Evolutionary conservation across 1,140 invertebrate species (phyloP), one percentile per base, ranked within the genome.

Genomic region (Ruditapes philippinarum): DNA sequence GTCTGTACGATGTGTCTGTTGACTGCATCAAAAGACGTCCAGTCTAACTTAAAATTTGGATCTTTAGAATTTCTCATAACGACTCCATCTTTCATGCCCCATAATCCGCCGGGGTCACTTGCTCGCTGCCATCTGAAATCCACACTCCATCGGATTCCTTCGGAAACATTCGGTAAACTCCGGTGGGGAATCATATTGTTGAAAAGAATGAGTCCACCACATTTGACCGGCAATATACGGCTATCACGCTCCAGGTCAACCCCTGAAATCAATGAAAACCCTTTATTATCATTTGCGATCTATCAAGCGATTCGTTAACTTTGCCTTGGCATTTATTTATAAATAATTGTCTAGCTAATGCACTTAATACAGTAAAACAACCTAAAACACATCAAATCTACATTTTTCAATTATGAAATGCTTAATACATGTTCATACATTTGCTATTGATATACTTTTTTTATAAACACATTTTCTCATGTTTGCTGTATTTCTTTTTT

Each of bases 181-280:
- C 93, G 85, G 70, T 95, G 95, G 17, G 95, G 94, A 45, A 95
- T 94, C 73, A 95, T 89, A 84, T 95, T 95, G 81, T 95, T 95
- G 62, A 95, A 92, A 0, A 95, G 90, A 19, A 95, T 81, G 60
- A 95, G 76, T 19, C 94, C 94, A 0, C 95, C 95, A 79, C 92
- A 94, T 12, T 91, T 91, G 7, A 95, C 93, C 33, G 90, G 89
- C 80, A 93, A 91, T 70, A 89, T 90, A 19, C 91, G 73, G 33
- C 88, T 76, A 74, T 93, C 94, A 68, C 79, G 91, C 51, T 92
- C 85, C 38, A 92, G 49, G 70, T 93, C 91, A 33, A 93, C 91
- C 76, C 81, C 94, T 95, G 84, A 28, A n/a, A n/a, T n/a, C n/a
- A n/a, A n/a, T n/a, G n/a, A n/a, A n/a, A n/a, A n/a, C n/a, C n/a